These are phyloP conservation scores for Lophius piscatorius DNA, from an alignment of 2,113 vertebrate genomes.

Conservation along the genomic window DNA sequence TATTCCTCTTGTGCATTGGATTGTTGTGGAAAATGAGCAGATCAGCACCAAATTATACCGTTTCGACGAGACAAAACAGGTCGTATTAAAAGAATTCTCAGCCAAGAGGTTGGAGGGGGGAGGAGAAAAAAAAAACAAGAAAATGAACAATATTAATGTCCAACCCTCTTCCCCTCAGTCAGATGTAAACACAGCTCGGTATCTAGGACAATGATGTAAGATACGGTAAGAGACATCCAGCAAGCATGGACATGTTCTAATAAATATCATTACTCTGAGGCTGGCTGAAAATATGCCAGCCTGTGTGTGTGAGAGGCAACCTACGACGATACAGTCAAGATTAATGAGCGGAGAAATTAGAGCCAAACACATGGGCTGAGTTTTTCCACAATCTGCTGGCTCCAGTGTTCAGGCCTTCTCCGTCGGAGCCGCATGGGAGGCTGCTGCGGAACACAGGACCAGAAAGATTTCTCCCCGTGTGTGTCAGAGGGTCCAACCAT, in stretches of 20 bases:
- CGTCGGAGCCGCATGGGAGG: slow-evolving; percentile 43
- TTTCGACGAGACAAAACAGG: neutral
- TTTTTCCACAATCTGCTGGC: slow-evolving; percentile 30
- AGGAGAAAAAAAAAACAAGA: neutral
- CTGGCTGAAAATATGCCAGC: slow-evolving; percentile 64
- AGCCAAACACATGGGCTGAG: slow-evolving; percentile 55
- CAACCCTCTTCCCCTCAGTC: slow-evolving; percentile 42
- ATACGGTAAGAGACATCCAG: slow-evolving; percentile 54
- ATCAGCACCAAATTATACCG: neutral
- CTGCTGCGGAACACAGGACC: slow-evolving; percentile 50
- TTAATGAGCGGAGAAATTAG: slow-evolving; percentile 75
- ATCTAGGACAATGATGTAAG: slow-evolving; percentile 65
- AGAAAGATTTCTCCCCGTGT: slow-evolving; percentile 47
- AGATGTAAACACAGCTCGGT: slow-evolving; percentile 53
- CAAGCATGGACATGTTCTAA: slow-evolving; percentile 68
- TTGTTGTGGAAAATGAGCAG: too few relatives aligned
- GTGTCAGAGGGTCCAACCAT: slow-evolving; percentile 55
- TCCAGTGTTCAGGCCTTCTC: slow-evolving; percentile 42
- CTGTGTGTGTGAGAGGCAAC: slow-evolving; percentile 41
- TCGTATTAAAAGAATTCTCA: neutral
- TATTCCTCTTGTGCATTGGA: too few relatives aligned
- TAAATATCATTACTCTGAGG: slow-evolving; percentile 74
- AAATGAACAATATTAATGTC: slow-evolving; percentile 15
- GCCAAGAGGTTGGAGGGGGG: neutral
- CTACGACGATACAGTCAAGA: slow-evolving; percentile 60